Conservation (phyloP, 2,113 vertebrate species). For the Mus spicilegus region DNA sequence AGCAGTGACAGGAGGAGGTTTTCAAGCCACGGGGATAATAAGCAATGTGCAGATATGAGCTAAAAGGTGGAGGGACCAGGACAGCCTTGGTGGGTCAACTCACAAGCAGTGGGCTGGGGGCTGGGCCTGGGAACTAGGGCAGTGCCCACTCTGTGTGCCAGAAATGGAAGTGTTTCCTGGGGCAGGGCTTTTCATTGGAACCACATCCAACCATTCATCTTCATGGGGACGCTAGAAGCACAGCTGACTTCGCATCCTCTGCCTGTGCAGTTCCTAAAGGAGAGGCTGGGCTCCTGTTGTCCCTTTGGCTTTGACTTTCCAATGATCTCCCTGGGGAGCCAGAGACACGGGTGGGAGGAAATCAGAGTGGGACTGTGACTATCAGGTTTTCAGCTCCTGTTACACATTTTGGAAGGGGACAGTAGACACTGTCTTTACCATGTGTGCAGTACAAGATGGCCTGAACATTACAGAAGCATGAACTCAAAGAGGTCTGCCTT, state of each 20-base stretch:
- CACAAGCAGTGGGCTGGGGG: slow-evolving; percentile 28
- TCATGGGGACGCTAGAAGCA: background rate
- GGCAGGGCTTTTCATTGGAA: background rate
- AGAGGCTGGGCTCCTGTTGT: background rate
- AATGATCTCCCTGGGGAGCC: background rate
- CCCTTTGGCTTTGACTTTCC: background rate
- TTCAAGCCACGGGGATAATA: slow-evolving; percentile 77
- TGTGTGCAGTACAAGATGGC: slow-evolving; percentile 15
- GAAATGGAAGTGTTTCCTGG: background rate
- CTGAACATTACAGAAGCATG: slow-evolving; percentile 25
- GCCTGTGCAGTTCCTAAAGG: background rate
- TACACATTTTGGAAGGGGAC: background rate
- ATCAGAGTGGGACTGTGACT: no score
- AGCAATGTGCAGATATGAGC: slow-evolving; percentile 40
- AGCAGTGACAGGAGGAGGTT: slow-evolving; percentile 71
- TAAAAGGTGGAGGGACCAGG: background rate
- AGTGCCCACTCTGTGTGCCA: background rate
- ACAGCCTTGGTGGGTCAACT: background rate
- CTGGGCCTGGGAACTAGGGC: background rate
- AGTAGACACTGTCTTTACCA: background rate
- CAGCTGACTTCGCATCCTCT: background rate
- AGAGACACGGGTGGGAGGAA: background rate
- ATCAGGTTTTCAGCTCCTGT: background rate
- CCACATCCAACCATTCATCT: background rate
- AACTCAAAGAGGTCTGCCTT: slow-evolving; percentile 17